Evolutionary conservation across 1,140 invertebrate genomes (phyloP).

Genomic region (Trachymyrmex septentrionalis): DNA sequence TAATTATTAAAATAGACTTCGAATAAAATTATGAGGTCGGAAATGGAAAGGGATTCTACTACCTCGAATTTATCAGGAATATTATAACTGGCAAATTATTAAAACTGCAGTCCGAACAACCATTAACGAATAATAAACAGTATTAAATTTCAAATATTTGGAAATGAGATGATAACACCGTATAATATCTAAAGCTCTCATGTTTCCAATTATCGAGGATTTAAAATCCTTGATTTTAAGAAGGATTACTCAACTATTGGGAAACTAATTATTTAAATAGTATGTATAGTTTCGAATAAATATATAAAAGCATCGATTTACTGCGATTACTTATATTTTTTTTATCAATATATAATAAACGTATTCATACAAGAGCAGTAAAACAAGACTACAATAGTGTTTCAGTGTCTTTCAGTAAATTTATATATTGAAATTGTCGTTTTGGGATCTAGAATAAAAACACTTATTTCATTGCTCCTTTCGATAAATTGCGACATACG

Average conservation of each 20-base stretch:
- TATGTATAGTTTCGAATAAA: conserved; percentile 28
- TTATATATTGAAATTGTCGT: conserved; percentile 40
- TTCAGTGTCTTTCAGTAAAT: conserved; percentile 35
- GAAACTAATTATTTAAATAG: not conserved
- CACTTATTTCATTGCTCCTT: conserved; percentile 51
- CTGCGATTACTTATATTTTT: conserved; percentile 43
- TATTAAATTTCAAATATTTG: not conserved
- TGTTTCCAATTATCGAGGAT: not conserved
- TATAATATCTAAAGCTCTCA: not conserved
- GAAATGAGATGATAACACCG: not conserved
- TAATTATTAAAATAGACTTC: not conserved
- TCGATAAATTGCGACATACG: conserved; percentile 35
- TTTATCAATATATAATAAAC: conserved; percentile 58
- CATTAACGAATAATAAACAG: not conserved
- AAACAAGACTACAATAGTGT: conserved; percentile 55
- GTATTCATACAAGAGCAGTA: conserved; percentile 17
- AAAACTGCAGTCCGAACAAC: not conserved
- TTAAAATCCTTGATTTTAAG: not conserved
- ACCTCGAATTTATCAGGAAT: not conserved
- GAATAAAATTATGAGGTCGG: not conserved
- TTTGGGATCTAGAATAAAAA: conserved; percentile 51
- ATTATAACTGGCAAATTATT: not conserved
- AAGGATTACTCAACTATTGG: not conserved
- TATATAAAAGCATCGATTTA: conserved; percentile 4
- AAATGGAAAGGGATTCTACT: not conserved